These are phyloP conservation scores for Plusia festucae DNA, from an alignment of 2,888 invertebrate species.

Conservation along the genomic window DNA sequence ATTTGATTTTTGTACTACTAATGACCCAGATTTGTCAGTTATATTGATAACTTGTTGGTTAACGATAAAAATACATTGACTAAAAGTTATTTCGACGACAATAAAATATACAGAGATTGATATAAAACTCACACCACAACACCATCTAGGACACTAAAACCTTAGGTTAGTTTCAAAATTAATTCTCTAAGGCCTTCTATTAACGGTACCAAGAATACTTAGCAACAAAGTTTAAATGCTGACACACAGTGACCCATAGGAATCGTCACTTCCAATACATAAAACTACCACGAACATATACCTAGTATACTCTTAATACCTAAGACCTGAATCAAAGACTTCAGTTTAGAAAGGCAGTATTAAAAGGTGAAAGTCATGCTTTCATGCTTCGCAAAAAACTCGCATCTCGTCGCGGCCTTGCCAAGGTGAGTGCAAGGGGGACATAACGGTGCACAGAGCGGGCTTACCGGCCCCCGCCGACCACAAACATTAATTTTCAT, in stretches of 20 bases:
- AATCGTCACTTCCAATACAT: constrained; percentile 19
- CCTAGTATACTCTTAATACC: constrained; percentile 33
- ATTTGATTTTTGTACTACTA: constrained; percentile 23
- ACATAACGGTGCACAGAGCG: constrained; percentile 83
- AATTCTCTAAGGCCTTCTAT: constrained; percentile 18
- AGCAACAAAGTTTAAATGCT: constrained; percentile 14
- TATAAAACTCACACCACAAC: neutral
- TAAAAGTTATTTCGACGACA: neutral
- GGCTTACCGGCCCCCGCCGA: constrained; percentile 68
- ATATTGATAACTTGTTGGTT: constrained; percentile 17
- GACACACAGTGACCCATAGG: constrained; percentile 15
- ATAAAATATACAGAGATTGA: neutral
- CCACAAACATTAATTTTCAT: constrained; percentile 62
- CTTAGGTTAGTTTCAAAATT: neutral
- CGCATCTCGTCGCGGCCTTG: constrained; percentile 86
- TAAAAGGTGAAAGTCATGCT: constrained; percentile 88
- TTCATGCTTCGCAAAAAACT: constrained; percentile 86
- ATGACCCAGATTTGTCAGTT: constrained; percentile 23
- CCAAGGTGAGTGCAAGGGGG: constrained; percentile 88
- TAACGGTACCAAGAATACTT: constrained; percentile 27
- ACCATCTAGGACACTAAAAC: neutral
- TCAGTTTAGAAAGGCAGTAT: constrained; percentile 87
- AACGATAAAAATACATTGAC: constrained; percentile 11
- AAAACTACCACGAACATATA: constrained; percentile 30
- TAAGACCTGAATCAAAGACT: constrained; percentile 63